Conservation (phyloP, 2,113 vertebrate species). For the Dasyurus viverrinus region DNA sequence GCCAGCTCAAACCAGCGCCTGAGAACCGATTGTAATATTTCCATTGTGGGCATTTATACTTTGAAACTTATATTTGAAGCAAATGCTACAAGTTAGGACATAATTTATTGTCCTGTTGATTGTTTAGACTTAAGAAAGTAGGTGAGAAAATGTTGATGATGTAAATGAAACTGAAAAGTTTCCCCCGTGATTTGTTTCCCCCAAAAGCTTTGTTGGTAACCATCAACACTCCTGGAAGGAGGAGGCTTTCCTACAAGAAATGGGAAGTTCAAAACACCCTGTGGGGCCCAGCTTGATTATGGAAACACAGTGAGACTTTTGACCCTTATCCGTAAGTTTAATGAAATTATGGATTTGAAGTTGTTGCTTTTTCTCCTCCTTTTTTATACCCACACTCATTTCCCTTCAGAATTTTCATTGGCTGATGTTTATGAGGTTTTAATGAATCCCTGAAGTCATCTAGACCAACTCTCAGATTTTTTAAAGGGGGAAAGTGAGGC, state of each 20-base stretch:
- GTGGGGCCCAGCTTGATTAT: neutral
- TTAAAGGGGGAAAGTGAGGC: neutral
- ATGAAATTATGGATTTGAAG: too few relatives aligned
- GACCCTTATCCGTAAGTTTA: neutral
- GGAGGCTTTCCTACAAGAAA: neutral
- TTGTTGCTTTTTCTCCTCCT: neutral
- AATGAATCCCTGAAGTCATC: neutral
- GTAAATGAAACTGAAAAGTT: neutral
- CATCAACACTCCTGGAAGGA: neutral
- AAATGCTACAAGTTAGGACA: neutral
- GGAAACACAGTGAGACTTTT: neutral
- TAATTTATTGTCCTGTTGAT: neutral
- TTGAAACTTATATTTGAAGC: neutral
- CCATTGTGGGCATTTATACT: neutral
- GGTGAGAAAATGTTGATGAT: neutral
- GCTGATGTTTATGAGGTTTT: neutral
- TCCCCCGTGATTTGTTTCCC: neutral
- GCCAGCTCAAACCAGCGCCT: neutral
- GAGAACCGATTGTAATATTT: neutral
- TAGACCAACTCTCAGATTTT: neutral
- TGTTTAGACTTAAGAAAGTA: neutral
- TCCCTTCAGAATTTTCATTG: too few relatives aligned
- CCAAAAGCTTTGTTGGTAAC: neutral
- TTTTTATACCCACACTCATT: neutral
- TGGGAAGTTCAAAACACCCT: neutral